Evolutionary conservation across 1,140 invertebrate genomes (phyloP).

Genomic region (Temnothorax nylanderi): DNA sequence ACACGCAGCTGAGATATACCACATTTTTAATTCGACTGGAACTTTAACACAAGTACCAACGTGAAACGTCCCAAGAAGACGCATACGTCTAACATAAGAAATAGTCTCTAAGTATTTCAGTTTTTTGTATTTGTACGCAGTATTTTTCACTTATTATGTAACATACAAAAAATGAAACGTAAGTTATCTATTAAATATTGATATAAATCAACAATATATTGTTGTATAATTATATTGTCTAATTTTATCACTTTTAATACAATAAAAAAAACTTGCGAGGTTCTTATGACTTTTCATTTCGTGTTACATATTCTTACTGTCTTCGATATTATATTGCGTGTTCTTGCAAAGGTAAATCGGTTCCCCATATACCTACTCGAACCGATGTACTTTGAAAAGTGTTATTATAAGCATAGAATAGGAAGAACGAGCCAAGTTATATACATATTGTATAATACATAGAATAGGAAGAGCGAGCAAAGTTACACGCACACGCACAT

Average conservation of each 20-base stretch:
- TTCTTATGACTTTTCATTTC: neutral
- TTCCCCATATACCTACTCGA: neutral
- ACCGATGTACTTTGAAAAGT: neutral
- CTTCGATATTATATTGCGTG: neutral
- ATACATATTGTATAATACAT: neutral
- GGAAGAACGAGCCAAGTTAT: neutral
- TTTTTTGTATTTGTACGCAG: constrained; percentile 77
- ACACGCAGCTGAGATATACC: neutral
- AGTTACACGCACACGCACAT: neutral
- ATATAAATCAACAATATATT: constrained; percentile 51
- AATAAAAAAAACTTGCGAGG: constrained; percentile 67
- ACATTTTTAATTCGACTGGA: neutral
- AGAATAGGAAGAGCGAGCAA: too few species aligned
- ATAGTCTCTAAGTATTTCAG: constrained; percentile 62
- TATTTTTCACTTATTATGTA: constrained; percentile 76
- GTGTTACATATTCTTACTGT: neutral
- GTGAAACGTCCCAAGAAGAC: neutral
- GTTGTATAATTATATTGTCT: constrained; percentile 66
- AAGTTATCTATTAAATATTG: constrained; percentile 69
- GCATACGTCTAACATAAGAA: constrained; percentile 7
- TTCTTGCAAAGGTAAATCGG: neutral
- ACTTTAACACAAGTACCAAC: neutral
- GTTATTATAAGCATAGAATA: neutral
- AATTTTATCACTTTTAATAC: constrained; percentile 75
- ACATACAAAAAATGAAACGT: constrained; percentile 64